Conservation (phyloP, 2,113 vertebrate genomes). For the Otolemur garnettii region DNA sequence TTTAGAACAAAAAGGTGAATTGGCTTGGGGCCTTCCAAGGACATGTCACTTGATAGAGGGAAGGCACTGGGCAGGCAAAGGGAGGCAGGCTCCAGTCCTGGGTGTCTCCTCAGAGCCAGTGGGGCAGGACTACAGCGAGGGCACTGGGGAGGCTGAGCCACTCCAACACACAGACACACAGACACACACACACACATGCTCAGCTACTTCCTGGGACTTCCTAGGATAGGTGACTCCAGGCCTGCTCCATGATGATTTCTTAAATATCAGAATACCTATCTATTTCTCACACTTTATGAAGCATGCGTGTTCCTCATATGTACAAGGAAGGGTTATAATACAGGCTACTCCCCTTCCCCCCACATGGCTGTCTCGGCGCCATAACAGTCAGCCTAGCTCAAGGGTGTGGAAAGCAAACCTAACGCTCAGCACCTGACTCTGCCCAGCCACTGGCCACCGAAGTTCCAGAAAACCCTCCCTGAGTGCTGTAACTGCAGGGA, state of each 20-base stretch:
- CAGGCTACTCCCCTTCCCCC: background rate
- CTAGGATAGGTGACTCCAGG: background rate
- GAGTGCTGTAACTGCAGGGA: background rate
- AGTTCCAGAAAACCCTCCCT: background rate
- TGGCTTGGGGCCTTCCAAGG: background rate
- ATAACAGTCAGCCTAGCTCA: background rate
- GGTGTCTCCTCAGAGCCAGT: background rate
- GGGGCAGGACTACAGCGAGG: background rate
- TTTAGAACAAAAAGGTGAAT: background rate
- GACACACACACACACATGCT: accelerated
- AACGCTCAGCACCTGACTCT: background rate
- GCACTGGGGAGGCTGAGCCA: too few species aligned
- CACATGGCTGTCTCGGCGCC: background rate
- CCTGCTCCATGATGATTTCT: background rate
- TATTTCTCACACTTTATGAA: background rate
- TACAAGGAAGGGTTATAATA: background rate
- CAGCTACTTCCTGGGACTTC: background rate
- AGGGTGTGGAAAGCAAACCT: background rate
- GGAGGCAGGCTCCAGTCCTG: background rate
- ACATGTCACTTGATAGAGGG: background rate
- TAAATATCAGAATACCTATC: background rate
- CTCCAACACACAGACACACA: background rate
- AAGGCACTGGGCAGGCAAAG: too few species aligned
- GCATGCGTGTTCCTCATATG: background rate
- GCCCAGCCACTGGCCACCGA: background rate